Base-by-base conservation (phyloP, 2,113 vertebrate species). In the Neoarius graeffei region DNA sequence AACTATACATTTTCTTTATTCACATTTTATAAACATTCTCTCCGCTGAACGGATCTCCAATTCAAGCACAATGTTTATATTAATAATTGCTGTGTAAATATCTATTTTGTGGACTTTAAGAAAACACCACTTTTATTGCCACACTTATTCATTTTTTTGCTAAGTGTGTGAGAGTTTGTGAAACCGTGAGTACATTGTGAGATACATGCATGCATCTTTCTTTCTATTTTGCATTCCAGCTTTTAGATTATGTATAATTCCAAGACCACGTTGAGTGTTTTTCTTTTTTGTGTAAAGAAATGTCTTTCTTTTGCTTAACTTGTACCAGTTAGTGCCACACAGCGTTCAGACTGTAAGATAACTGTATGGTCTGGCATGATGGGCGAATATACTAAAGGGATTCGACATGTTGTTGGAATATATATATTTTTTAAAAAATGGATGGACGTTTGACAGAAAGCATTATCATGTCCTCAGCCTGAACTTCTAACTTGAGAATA, bases 151-250 rank as follows among this genome's bases (percentile, higher is more conserved):
- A 92, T 91, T 93, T 93, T 92, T 94, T 93, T 86, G 64, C 91
- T 91, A 88, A 71, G 83, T 92, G 81, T 92, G 87, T 87, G 86
- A 91, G 90, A 93, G 92, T 92, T 95, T 92, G 90, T 93, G 82
- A 85, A 88, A 52, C 73, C n/a, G 92, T 93, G 90, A 93, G 89
- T 93, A 93, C 93, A 93, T 94, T 95, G 95, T 91, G 92, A 91
- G 91, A 91, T 64, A 91, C 56, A 74, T 86, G 89, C 89, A 89
- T 92, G 89, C 85, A 57, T 91, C 84, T 90, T 84, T 88, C 81
- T 79, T 87, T 86, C 86, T 86, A 81, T 85, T 86, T 89, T 90
- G 62, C 92, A 93, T 91, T 87, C 81, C 85, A 90, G 90, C 87
- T 89, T 74, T 89, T 86, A 77, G 60, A 84, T 77, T 27, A 67